Evolutionary conservation across 2,113 vertebrate species (phyloP).

Genomic region (Chaenogobius annularis): DNA sequence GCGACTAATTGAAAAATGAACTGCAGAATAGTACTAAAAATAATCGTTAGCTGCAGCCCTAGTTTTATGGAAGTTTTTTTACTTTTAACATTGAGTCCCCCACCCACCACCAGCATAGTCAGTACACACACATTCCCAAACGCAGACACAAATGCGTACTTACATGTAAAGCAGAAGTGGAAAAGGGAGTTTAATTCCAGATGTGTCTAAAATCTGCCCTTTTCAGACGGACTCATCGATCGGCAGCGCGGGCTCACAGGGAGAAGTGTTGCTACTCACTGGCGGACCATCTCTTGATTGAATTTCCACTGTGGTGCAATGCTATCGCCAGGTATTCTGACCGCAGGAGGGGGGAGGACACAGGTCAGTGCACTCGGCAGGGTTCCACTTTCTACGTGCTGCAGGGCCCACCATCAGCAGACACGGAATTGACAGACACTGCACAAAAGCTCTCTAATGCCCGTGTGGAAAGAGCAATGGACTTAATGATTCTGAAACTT

Average conservation of each 20-base stretch:
- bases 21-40: too few relatives aligned
- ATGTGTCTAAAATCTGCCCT: conserved; percentile 49
- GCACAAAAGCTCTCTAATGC: conserved; percentile 40
- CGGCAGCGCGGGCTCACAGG: conserved; percentile 27
- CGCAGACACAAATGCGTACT: conserved; percentile 35
- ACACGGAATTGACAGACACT: conserved; percentile 39
- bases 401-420: conserved; percentile 38
- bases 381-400: conserved; percentile 61
- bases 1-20: too few relatives aligned
- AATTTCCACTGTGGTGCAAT: conserved; percentile 74
- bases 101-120: background rate
- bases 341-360: conserved; percentile 52
- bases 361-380: conserved; percentile 53
- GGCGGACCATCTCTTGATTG: conserved; percentile 70
- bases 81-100: too few relatives aligned
- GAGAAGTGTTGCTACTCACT: conserved; percentile 43
- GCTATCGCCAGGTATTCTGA: conserved; percentile 56
- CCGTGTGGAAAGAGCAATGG: conserved; percentile 21
- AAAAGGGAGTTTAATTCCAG: conserved; percentile 49
- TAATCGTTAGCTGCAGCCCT: too few relatives aligned
- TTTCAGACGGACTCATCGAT: conserved; percentile 37
- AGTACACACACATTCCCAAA: background rate
- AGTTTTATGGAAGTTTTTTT: too few relatives aligned
- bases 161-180: conserved; percentile 29
- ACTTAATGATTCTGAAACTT: too few relatives aligned